A percentile compares a stretch with the other conserved stretches of the same genome.
These are phyloP conservation scores for Pediacus dermestoides DNA, from an alignment of 2,888 invertebrate genomes.

Conservation along the genomic window DNA sequence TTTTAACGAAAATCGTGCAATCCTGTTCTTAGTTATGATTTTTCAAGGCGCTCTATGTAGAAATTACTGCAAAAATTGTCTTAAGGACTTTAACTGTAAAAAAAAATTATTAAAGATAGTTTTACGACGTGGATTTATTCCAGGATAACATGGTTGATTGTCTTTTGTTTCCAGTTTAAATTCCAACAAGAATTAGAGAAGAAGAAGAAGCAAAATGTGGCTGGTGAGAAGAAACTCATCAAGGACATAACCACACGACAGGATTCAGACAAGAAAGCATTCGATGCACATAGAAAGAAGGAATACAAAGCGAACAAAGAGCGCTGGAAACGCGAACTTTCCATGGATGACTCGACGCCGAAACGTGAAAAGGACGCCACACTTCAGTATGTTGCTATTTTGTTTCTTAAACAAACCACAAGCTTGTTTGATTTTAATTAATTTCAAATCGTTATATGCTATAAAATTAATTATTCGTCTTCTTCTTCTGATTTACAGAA, in stretches of 20 bases:
- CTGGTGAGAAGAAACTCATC: constrained; percentile 86
- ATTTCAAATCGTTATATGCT: constrained; percentile 3
- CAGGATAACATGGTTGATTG: too few relatives aligned
- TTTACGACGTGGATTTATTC: too few relatives aligned
- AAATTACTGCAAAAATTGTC: too few relatives aligned
- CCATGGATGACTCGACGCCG: constrained; percentile 87
- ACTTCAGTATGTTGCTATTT: constrained; percentile 62
- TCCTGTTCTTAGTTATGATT: too few relatives aligned
- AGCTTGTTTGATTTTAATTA: constrained; percentile 1
- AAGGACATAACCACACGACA: constrained; percentile 89
- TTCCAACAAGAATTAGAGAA: constrained; percentile 76
- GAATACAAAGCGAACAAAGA: constrained; percentile 97
- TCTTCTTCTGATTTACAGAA: constrained; percentile 50
- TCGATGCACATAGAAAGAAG: constrained; percentile 89
- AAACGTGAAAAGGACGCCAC: constrained; percentile 88
- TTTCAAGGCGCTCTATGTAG: too few relatives aligned
- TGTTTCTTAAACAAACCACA: too few relatives aligned
- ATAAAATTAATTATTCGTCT: not conserved
- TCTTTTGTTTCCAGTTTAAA: constrained; percentile 53
- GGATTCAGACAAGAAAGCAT: constrained; percentile 87
- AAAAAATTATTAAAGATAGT: too few relatives aligned
- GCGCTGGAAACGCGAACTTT: constrained; percentile 90
- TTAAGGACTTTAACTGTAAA: too few relatives aligned
- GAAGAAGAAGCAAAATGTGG: constrained; percentile 80
- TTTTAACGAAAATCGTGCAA: too few relatives aligned